A percentile compares a stretch with the other conserved stretches of the same genome.
These are phyloP conservation scores for Corythucha ciliata DNA, from an alignment of 2,888 invertebrate species.

Conservation along the genomic window DNA sequence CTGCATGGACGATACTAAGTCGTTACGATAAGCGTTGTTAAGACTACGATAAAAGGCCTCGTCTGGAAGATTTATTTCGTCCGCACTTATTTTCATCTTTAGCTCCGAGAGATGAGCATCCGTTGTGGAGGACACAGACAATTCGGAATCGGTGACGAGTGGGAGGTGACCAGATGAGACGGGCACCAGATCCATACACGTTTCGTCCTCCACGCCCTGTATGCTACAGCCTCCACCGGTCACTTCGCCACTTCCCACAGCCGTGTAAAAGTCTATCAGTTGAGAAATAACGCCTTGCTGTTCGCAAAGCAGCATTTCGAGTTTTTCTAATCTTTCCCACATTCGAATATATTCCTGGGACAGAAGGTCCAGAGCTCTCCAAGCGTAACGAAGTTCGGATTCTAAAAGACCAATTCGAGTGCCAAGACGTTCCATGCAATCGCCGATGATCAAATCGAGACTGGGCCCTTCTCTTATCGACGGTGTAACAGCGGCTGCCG, in stretches of 20 bases:
- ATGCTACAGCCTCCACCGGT: constrained; percentile 37
- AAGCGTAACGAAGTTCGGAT: constrained; percentile 83
- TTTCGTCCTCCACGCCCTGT: constrained; percentile 17
- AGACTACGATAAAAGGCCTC: constrained; percentile 81
- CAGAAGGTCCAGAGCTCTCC: constrained; percentile 81
- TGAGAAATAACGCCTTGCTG: constrained; percentile 86
- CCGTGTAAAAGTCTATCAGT: constrained; percentile 62
- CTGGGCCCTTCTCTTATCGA: no score
- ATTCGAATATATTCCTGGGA: constrained; percentile 88
- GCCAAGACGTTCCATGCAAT: constrained; percentile 83
- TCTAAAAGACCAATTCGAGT: constrained; percentile 79
- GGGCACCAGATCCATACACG: constrained; percentile 29
- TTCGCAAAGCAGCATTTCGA: constrained; percentile 75
- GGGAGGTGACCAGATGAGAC: constrained; percentile 7
- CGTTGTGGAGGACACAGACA: constrained; percentile 21
- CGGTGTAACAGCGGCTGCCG: no score
- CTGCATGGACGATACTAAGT: constrained; percentile 47
- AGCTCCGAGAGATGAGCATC: constrained; percentile 40
- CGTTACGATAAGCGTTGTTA: constrained; percentile 78
- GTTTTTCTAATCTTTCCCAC: constrained; percentile 83
- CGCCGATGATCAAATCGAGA: constrained; percentile 56
- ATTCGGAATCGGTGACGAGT: constrained; percentile 18
- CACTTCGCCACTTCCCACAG: constrained; percentile 37
- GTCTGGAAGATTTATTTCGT: constrained; percentile 58
- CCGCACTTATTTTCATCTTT: constrained; percentile 41